Evolutionary conservation across 2,888 invertebrate species (phyloP).

Genomic region (Diachrysia chrysitis): DNA sequence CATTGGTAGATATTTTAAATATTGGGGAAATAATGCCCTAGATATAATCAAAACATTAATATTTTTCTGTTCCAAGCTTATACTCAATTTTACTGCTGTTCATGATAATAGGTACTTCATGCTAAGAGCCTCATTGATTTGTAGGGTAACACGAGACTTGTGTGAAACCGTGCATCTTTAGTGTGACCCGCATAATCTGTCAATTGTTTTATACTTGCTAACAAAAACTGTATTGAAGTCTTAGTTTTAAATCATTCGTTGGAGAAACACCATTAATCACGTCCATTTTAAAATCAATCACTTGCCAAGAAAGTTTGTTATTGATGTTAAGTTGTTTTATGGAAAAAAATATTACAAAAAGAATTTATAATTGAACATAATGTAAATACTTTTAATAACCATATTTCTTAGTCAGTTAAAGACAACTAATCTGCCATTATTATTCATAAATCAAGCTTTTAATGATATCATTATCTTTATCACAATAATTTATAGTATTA

Average conservation of each 20-base stretch:
- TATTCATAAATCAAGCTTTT: slow-evolving; percentile 2
- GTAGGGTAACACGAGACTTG: slow-evolving; percentile 55
- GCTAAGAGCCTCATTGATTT: slow-evolving; percentile 51
- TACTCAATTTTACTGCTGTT: not conserved
- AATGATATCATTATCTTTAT: slow-evolving; percentile 6
- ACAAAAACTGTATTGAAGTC: not conserved
- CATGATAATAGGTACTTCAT: slow-evolving; percentile 11
- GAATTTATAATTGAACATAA: not conserved
- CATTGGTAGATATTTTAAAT: too few species aligned
- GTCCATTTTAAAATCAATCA: not conserved
- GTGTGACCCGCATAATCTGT: slow-evolving; percentile 53
- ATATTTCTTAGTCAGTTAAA: slow-evolving; percentile 1
- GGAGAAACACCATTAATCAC: not conserved
- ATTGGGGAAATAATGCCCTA: too few species aligned
- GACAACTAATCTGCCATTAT: not conserved
- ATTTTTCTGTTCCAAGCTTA: too few species aligned
- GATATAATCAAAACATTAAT: too few species aligned
- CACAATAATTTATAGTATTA: slow-evolving; percentile 5
- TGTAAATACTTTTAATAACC: slow-evolving; percentile 2
- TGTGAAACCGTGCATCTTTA: slow-evolving; percentile 55
- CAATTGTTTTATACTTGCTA: slow-evolving; percentile 23
- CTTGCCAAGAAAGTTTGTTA: not conserved
- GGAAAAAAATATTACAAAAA: slow-evolving; percentile 1
- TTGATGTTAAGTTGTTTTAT: not conserved
- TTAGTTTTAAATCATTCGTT: not conserved